Evolutionary conservation across 2,888 invertebrate species (phyloP), one percentile per base, ranked within the genome.

Genomic region (Cataglyphis altisquamis): DNA sequence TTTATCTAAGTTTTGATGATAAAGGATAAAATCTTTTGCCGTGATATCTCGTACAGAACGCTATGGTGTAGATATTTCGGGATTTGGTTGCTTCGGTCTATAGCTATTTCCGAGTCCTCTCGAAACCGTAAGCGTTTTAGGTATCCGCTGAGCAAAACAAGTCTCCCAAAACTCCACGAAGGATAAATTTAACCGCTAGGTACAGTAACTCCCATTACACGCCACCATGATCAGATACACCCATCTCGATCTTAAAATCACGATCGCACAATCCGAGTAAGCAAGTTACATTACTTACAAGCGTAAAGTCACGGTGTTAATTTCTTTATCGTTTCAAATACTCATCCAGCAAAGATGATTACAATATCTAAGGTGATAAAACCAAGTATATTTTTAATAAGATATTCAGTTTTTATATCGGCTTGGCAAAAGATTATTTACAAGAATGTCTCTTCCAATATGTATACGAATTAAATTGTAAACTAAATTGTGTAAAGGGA

Each of bases 161-260:
- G 57, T 67, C 87, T 88, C 83, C 85, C 89, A 89, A 92, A 92
- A 91, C 93, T 92, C 90, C 84, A 84, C 92, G 90, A 91, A 91
- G 89, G 92, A 93, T 93, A 93, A 92, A 93, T 92, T 93, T 93
- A 93, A 93, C 92, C 91, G 85, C 85, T 84, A 80, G 75, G 86
- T 83, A 83, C 83, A 70, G 84, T 89, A 83, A 85, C 87, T 84
- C 83, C 66, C 87, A 83, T 87, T 89, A 80, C 60, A 72, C 85
- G 57, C 68, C 82, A 85, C 86, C 87, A 80, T 85, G 83, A 82
- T 83, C 75, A 77, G 86, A 70, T 72, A 57, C 55, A 85, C 32
- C 64, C 62, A 74, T 81, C 74, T 82, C 52, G 52, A 52, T 52
- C 52, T 72, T 60, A 45, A 41, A 9, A 70, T 70, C 41, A 68